A percentile compares a stretch with the other conserved stretches of the same genome.
phyloP scores from a whole-genome alignment of 2,888 invertebrate genomes.

The Melinopterus prodromus region DNA sequence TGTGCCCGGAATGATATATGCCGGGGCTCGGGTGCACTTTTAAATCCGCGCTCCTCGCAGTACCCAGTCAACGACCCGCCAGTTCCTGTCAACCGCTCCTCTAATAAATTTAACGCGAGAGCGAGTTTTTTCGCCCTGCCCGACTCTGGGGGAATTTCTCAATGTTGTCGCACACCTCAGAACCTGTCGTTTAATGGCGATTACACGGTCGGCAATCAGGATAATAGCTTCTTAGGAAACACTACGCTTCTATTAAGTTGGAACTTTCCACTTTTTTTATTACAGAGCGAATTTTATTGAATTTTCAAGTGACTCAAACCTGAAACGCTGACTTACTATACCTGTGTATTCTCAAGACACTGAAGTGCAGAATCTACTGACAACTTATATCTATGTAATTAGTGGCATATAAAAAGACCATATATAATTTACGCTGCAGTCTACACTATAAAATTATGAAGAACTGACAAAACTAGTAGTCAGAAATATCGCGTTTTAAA shows the following conservation, averaged over 20 bases:
- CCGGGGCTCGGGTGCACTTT: slow-evolving; percentile 11
- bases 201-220: background rate
- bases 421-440: no score
- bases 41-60: slow-evolving; percentile 9
- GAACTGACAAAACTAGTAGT: no score
- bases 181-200: background rate
- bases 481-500: no score
- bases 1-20: slow-evolving; percentile 24
- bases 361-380: no score
- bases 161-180: slow-evolving; percentile 4
- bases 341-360: no score
- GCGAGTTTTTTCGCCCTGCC: slow-evolving; percentile 11
- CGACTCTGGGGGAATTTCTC: background rate
- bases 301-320: background rate
- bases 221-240: background rate
- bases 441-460: no score
- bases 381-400: no score
- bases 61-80: slow-evolving; percentile 21
- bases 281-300: background rate
- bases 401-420: no score
- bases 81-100: slow-evolving; percentile 14
- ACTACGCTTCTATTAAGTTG: background rate
- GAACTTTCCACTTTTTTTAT: background rate
- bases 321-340: no score
- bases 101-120: slow-evolving; percentile 20